phyloP scores from a whole-genome alignment of 2,888 invertebrate genomes.

The Vanessa cardui region DNA sequence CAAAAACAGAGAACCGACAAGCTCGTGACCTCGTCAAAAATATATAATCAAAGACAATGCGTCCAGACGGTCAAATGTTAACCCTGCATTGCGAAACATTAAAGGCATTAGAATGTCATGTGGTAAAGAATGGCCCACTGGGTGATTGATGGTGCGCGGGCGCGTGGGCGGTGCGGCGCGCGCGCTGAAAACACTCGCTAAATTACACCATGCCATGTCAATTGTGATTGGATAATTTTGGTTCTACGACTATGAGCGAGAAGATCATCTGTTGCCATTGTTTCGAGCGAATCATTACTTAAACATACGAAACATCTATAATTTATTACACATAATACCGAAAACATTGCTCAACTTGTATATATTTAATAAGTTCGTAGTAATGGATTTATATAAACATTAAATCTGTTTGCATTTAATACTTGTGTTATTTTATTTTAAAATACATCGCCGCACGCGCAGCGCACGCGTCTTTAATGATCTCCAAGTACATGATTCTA shows the following conservation, averaged over 20 bases:
- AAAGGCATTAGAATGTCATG: slow-evolving; percentile 74
- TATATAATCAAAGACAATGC: slow-evolving; percentile 49
- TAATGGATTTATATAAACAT: slow-evolving; percentile 52
- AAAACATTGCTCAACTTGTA: slow-evolving; percentile 44
- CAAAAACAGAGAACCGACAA: slow-evolving; percentile 42
- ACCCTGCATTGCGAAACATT: slow-evolving; percentile 63
- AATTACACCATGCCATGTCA: slow-evolving; percentile 61
- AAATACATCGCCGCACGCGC: slow-evolving; percentile 71
- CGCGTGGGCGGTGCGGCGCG: slow-evolving; percentile 65
- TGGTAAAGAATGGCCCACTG: slow-evolving; percentile 64
- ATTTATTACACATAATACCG: slow-evolving; percentile 41
- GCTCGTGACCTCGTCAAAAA: slow-evolving; percentile 47
- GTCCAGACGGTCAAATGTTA: slow-evolving; percentile 63
- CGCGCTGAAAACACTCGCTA: slow-evolving; percentile 68
- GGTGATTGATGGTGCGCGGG: slow-evolving; percentile 67
- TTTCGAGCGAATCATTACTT: slow-evolving; percentile 39
- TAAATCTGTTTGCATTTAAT: slow-evolving; percentile 54
- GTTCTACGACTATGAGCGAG: slow-evolving; percentile 33
- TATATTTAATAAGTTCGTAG: slow-evolving; percentile 35
- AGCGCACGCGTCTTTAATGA: slow-evolving; percentile 76
- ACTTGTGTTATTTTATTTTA: slow-evolving; percentile 65
- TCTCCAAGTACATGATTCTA: slow-evolving; percentile 57
- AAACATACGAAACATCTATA: slow-evolving; percentile 31
- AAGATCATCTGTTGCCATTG: slow-evolving; percentile 42
- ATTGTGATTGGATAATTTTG: slow-evolving; percentile 52